A percentile compares a stretch with the other conserved stretches of the same genome.
phyloP scores from a whole-genome alignment of 2,888 invertebrate genomes.

The Pimpla rufipes region DNA sequence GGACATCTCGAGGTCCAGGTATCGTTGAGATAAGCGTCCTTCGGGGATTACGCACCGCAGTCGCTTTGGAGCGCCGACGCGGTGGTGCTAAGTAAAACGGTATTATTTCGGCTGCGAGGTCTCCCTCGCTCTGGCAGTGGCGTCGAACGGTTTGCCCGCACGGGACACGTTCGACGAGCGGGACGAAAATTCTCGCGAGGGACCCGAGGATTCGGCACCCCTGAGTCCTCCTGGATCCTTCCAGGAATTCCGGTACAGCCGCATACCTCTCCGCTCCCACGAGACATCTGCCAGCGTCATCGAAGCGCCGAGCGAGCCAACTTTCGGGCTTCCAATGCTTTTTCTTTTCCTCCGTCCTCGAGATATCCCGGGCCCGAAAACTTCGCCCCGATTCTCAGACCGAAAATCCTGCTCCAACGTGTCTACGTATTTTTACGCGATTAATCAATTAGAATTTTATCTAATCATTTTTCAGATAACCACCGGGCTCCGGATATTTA shows the following conservation, averaged over 20 bases:
- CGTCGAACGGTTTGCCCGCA: constrained; percentile 9
- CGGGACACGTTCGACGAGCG: too few relatives aligned
- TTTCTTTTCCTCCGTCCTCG: not conserved
- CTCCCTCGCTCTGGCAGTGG: constrained; percentile 28
- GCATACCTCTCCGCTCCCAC: constrained; percentile 23
- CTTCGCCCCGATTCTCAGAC: not conserved
- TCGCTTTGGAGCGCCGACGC: constrained; percentile 17
- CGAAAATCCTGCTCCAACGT: not conserved
- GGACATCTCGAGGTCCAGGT: constrained; percentile 12
- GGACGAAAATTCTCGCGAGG: not conserved
- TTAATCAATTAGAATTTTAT: too few relatives aligned
- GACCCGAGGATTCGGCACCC: constrained; percentile 46
- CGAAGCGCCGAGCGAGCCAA: constrained; percentile 12
- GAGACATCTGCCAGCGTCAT: constrained; percentile 57
- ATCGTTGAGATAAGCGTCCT: constrained; percentile 36
- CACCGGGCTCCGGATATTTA: too few relatives aligned
- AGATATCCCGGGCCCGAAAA: not conserved
- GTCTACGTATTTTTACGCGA: not conserved
- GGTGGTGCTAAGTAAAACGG: constrained; percentile 48
- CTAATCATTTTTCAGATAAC: too few relatives aligned
- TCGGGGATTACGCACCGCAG: constrained; percentile 37
- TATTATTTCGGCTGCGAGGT: constrained; percentile 40
- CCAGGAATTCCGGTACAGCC: constrained; percentile 48
- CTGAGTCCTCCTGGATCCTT: constrained; percentile 52
- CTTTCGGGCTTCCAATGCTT: constrained; percentile 4